Base-by-base conservation (phyloP, 2,797 vertebrate genomes). In the Chelonia mydas region DNA sequence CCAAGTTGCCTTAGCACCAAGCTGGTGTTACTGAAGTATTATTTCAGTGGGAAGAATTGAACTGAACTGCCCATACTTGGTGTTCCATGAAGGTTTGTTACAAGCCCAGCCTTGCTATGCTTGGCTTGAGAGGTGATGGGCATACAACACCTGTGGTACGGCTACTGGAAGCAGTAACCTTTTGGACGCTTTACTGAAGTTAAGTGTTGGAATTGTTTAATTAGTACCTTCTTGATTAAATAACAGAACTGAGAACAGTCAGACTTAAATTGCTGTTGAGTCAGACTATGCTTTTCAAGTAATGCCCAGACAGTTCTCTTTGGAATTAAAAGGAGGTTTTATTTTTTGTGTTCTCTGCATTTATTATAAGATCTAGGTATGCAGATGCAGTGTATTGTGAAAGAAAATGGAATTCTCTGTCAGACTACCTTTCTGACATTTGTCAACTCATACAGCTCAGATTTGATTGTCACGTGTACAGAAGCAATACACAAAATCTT, bases 301-400 rank as follows among this genome's bases (percentile, higher is more conserved):
- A 95, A 47, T 5, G 1, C 3, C 6, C 90, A 57, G 92, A 68
- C 2, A 11, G 37, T 81, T 91, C 11, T 49, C 31, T 90, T 91
- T 57, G 81, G 51, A 49, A 84, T 83, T 27, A 51, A 77, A 96
- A 94, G 82, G 25, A 68, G 3, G 23, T 78, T 94, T 33, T 94
- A 81, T 83, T 94, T 78, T 96, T 96, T 97, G 90, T 97, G 97
- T 23, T 94, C 77, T 92, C 80, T 97, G 82, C 3, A 2, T 93
- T 96, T 95, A 93, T 90, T 90, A 31, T 16, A 92, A 88, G 91
- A 96, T 90, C 85, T 90, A 88, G 50, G 41, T 33, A 87, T 94
- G 89, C 12, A 53, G 85, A 65, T 94, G 82, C 83, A 50, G 51
- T 93, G 37, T 61, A 95, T 92, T 93, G 86, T 97, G 88, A 82